Conservation (phyloP, 2,797 vertebrate genomes). For the Eurystomus glaucurus region DNA sequence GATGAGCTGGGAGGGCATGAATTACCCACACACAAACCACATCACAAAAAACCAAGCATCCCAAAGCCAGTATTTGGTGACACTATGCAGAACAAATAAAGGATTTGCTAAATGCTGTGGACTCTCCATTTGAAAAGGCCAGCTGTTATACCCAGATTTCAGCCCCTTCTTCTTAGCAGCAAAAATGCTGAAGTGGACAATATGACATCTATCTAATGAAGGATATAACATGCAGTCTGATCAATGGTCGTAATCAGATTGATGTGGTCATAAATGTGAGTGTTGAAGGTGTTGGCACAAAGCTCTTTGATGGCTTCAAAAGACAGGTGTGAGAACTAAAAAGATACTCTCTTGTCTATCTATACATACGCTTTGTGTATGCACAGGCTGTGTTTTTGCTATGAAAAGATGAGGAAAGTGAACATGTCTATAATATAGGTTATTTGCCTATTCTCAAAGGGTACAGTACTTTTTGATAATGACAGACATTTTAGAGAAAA, state of each 20-base stretch:
- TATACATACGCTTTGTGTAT: fast-evolving
- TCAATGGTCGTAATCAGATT: not conserved
- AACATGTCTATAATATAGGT: not conserved
- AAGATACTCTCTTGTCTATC: not conserved
- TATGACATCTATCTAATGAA: fast-evolving
- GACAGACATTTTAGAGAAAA: not conserved
- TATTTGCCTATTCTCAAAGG: not conserved
- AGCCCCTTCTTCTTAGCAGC: not conserved
- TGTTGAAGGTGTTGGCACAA: fast-evolving
- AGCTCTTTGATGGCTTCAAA: not conserved
- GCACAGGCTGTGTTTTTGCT: not conserved
- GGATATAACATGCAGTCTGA: not conserved
- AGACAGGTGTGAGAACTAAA: not conserved
- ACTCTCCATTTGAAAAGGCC: not conserved
- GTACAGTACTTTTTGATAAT: not conserved
- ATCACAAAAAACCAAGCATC: not conserved
- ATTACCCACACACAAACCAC: not conserved
- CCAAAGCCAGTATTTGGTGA: not conserved
- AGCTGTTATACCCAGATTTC: not conserved
- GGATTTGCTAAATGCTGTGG: not conserved
- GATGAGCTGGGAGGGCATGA: not conserved
- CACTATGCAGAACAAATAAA: not conserved
- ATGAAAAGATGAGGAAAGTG: not conserved
- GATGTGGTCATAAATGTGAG: not conserved
- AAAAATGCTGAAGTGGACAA: not conserved